Conservation (phyloP, 2,113 vertebrate species). For the Cephalopholis sonnerati region DNA sequence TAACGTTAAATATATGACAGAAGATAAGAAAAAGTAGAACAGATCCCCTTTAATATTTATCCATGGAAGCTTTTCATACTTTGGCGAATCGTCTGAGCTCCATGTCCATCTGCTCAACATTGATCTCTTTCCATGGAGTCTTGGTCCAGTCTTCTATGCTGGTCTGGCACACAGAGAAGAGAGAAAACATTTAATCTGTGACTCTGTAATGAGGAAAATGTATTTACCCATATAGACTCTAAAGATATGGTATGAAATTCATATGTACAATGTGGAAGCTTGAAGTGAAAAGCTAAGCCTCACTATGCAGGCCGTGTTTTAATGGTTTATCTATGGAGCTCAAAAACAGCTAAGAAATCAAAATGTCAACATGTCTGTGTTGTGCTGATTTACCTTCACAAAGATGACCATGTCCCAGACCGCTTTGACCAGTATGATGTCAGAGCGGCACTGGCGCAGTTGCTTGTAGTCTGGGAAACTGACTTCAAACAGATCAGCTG, state of each 20-base stretch:
- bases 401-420: constrained; percentile 87
- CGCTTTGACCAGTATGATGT: constrained; percentile 84
- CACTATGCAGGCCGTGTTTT: background rate
- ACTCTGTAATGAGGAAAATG: background rate
- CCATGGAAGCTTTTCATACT: constrained; percentile 54
- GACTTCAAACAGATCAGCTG: constrained; percentile 86
- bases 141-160: constrained; percentile 91
- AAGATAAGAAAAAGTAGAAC: too few species aligned
- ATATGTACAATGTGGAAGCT: background rate
- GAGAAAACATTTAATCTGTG: background rate
- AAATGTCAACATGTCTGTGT: background rate
- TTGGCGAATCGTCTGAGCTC: constrained; percentile 89
- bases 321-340: background rate
- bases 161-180: constrained; percentile 75
- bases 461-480: constrained; percentile 86
- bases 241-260: background rate
- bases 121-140: constrained; percentile 90
- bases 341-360: background rate
- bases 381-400: constrained; percentile 76
- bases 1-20: too few species aligned
- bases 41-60: background rate
- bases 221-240: background rate
- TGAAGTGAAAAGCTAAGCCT: background rate
- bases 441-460: constrained; percentile 83
- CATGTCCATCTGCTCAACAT: constrained; percentile 90